phyloP scores from a whole-genome alignment of 2,113 vertebrate genomes.

The Toxotes jaculatrix region DNA sequence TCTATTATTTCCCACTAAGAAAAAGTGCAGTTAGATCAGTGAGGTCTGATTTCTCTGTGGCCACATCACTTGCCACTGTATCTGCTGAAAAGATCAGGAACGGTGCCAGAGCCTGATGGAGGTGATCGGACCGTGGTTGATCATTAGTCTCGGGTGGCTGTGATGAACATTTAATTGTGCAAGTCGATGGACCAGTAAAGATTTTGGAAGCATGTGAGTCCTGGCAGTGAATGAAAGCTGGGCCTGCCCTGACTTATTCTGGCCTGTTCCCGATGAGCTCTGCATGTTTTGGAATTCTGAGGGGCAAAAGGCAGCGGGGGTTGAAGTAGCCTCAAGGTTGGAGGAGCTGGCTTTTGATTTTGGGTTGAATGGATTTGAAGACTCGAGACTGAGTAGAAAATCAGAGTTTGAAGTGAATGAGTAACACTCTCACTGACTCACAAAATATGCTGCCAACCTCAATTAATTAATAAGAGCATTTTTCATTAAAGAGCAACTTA shows the following conservation, averaged over 20 bases:
- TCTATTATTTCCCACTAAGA: constrained; percentile 34
- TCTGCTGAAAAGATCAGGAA: constrained; percentile 53
- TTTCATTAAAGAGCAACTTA: neutral
- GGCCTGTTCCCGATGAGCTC: constrained; percentile 29
- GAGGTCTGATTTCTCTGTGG: constrained; percentile 33
- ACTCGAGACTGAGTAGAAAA: neutral
- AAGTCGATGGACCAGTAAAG: constrained; percentile 4
- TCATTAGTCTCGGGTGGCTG: neutral
- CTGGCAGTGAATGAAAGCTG: constrained; percentile 30
- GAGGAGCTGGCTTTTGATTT: constrained; percentile 17
- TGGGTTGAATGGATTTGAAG: neutral
- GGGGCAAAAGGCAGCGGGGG: neutral
- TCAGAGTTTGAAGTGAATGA: neutral
- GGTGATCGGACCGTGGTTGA: constrained; percentile 23
- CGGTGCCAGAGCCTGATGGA: constrained; percentile 29
- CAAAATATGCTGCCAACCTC: neutral
- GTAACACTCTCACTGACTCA: neutral
- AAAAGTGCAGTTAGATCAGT: constrained; percentile 51
- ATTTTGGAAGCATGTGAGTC: constrained; percentile 37
- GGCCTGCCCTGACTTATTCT: neutral
- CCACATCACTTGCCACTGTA: constrained; percentile 29
- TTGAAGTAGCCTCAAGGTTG: neutral
- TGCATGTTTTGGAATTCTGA: constrained; percentile 17
- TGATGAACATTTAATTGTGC: constrained; percentile 55
- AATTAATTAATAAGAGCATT: neutral